Evolutionary conservation across 2,888 invertebrate genomes (phyloP), one percentile per base, ranked within the genome.

Genomic region (Cactoblastis cactorum): DNA sequence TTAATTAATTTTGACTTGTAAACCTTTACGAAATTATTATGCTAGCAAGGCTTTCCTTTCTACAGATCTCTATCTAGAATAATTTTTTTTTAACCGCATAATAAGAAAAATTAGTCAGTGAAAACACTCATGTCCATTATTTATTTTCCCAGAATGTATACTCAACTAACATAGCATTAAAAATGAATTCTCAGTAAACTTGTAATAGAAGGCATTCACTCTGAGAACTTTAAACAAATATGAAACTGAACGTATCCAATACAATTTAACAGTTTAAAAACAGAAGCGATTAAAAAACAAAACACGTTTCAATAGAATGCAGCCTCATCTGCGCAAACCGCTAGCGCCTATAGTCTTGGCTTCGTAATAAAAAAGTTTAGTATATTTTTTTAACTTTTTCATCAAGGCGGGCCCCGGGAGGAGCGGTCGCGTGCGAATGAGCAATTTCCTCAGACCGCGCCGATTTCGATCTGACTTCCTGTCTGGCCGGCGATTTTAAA

Each of bases 381-480:
- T 83, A 72, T 83, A 80, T 83, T 83, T 84, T 80, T 85, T 83
- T 74, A 80, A 87, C 81, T 85, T 87, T 84, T 87, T 85, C 85
- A 87, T 87, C 85, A 86, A 80, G 78, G 71, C 77, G 75, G 78
- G 77, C 78, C 76, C 58, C 71, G 79, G 74, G 74, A 71, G 72
- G 77, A 74, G 71, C 77, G 80, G 71, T 86, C 81, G 87, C 87
- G 87, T 87, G 87, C 85, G 87, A 86, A 86, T 86, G 87, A 88
- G 85, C 86, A 87, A 87, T 87, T 87, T 87, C 87, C 87, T 78
- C 77, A 74, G 74, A 75, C 82, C 76, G 83, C 82, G 79, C 73
- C 82, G 87, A 88, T 87, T 87, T 83, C 83, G 84, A 88, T 87
- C 87, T 83, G 83, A 79, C 86, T 88, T 87, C 87, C 87, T 77